Evolutionary conservation across 2,113 vertebrate species (phyloP).

Genomic region (Cygnus atratus): DNA sequence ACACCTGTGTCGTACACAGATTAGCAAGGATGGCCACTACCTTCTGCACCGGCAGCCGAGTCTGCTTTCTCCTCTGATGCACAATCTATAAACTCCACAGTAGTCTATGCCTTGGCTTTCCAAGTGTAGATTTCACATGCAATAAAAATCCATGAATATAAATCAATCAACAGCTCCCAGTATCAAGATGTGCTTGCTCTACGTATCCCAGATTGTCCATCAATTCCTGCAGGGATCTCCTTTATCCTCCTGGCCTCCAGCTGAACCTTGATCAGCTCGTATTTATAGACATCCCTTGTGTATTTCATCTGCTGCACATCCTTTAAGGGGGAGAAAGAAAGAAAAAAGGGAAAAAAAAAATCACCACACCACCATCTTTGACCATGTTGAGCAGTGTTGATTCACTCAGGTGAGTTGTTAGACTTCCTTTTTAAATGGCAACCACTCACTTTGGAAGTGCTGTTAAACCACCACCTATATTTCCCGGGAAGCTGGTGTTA

Average conservation of each 20-base stretch:
- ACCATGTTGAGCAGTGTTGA: background rate
- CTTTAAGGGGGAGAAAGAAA: background rate
- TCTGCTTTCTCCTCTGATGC: background rate
- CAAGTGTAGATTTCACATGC: background rate
- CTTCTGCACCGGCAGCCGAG: background rate
- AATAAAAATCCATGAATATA: accelerated
- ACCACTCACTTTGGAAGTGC: accelerated
- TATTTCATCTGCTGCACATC: background rate
- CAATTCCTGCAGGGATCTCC: background rate
- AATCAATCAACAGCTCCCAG: background rate
- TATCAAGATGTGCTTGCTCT: accelerated
- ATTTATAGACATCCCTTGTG: background rate
- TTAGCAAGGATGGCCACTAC: background rate
- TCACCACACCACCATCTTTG: background rate
- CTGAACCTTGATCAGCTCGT: background rate
- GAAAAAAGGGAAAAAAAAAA: background rate
- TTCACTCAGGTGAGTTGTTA: background rate
- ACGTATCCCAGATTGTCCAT: background rate
- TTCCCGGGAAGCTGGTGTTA: background rate
- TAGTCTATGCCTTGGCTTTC: background rate
- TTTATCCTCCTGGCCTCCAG: background rate
- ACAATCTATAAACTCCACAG: background rate
- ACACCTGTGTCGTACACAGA: background rate
- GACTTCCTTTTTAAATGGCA: background rate
- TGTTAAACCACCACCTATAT: background rate